Conservation (phyloP, 2,888 invertebrate genomes). For the Acanthacorydalis orientalis region DNA sequence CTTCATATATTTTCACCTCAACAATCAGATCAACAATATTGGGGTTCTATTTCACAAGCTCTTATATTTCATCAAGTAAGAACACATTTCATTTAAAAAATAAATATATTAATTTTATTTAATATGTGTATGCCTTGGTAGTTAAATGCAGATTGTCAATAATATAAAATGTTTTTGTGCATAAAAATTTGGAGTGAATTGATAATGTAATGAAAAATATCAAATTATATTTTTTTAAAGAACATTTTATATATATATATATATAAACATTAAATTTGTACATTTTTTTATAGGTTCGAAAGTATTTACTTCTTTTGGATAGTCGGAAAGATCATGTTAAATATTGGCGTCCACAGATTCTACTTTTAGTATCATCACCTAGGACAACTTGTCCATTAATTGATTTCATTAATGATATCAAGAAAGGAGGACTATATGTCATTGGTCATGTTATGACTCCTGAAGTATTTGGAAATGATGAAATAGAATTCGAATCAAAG, state of each 20-base stretch:
- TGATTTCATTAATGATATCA: conserved; percentile 94
- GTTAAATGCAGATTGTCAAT: too few relatives aligned
- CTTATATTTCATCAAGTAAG: conserved; percentile 90
- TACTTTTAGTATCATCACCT: conserved; percentile 83
- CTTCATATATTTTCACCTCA: conserved; percentile 82
- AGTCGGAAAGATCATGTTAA: conserved; percentile 96
- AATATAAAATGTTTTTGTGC: too few relatives aligned
- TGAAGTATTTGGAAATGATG: too few relatives aligned
- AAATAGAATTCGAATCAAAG: too few relatives aligned
- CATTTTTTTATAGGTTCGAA: conserved; percentile 61
- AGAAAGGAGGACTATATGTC: conserved; percentile 82
- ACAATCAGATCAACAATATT: conserved; percentile 48
- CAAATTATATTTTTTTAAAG: too few relatives aligned
- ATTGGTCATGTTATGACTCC: conserved; percentile 64
- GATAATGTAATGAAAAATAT: too few relatives aligned
- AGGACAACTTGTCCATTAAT: conserved; percentile 81
- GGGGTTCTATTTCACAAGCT: conserved; percentile 99
- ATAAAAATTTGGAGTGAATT: too few relatives aligned
- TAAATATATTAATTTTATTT: not conserved
- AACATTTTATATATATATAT: not conserved
- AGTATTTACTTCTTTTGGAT: conserved; percentile 89
- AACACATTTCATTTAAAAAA: not conserved
- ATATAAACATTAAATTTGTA: too few relatives aligned
- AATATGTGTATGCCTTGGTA: not conserved
- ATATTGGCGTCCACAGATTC: conserved; percentile 96